Conservation (phyloP, 2,888 invertebrate genomes). For the Tipula vernalis region DNA sequence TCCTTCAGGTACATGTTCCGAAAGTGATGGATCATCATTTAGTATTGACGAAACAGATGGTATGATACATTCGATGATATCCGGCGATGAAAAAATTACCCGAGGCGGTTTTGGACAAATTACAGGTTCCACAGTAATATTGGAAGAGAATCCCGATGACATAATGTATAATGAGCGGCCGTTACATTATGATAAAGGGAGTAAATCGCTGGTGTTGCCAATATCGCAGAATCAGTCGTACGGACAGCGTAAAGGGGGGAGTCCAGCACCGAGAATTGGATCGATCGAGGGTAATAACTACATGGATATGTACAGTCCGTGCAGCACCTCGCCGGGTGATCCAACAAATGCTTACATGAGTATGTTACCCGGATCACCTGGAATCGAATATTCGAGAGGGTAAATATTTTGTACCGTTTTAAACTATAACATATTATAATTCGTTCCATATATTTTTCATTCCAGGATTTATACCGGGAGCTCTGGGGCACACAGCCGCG, state of each 20-base stretch:
- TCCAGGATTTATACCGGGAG: constrained; percentile 25
- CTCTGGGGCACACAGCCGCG: constrained; percentile 46
- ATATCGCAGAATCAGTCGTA: constrained; percentile 8
- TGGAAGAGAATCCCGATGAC: constrained; percentile 45
- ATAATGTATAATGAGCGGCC: constrained; percentile 17
- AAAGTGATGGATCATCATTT: constrained; percentile 54
- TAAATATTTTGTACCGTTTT: constrained; percentile 7
- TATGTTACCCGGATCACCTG: constrained; percentile 42
- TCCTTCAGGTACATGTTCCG: constrained; percentile 49
- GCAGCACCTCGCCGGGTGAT: constrained; percentile 37
- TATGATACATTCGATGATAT: constrained; percentile 39
- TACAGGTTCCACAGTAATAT: constrained; percentile 37
- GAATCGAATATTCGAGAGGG: constrained; percentile 22
- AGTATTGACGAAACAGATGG: constrained; percentile 50
- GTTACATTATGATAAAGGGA: not conserved
- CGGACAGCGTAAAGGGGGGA: constrained; percentile 17
- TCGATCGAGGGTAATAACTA: constrained; percentile 23
- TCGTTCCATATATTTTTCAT: not conserved
- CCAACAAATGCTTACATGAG: constrained; percentile 39
- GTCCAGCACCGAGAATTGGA: constrained; percentile 17
- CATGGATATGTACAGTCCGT: constrained; percentile 41
- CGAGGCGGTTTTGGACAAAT: constrained; percentile 19
- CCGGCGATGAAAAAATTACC: constrained; percentile 41
- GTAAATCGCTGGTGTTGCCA: constrained; percentile 12
- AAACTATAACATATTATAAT: not conserved